These are phyloP conservation scores for Colinus virginianus DNA, from an alignment of 2,113 vertebrate species.

Conservation along the genomic window DNA sequence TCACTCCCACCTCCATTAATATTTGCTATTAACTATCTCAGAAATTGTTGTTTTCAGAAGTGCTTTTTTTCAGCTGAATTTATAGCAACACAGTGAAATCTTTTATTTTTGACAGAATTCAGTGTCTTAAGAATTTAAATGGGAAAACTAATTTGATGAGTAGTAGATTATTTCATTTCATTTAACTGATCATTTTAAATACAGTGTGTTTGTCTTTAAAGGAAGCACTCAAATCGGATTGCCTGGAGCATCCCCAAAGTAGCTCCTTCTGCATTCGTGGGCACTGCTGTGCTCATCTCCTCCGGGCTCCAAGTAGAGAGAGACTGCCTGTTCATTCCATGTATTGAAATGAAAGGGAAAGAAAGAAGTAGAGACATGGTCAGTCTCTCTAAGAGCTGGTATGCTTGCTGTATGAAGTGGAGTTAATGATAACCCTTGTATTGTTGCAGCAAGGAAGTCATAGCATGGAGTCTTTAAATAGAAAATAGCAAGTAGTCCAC, in stretches of 20 bases:
- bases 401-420: neutral
- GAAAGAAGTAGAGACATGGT: neutral
- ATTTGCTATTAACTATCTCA: neutral
- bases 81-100: neutral
- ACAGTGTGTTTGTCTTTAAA: neutral
- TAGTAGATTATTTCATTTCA: neutral
- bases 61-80: neutral
- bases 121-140: neutral
- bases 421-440: neutral
- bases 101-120: slow-evolving; percentile 1
- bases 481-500: slow-evolving; percentile 4
- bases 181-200: neutral
- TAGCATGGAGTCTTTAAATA: neutral
- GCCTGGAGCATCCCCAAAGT: neutral
- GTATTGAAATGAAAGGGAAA: neutral
- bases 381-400: neutral
- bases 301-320: neutral
- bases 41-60: neutral
- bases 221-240: neutral
- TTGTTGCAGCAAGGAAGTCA: neutral
- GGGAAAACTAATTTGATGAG: neutral
- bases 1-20: neutral
- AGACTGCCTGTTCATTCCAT: neutral
- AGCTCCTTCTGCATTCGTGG: neutral
- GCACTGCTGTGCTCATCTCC: neutral